Conservation (phyloP, 2,888 invertebrate genomes). For the Tetragonula carbonaria region DNA sequence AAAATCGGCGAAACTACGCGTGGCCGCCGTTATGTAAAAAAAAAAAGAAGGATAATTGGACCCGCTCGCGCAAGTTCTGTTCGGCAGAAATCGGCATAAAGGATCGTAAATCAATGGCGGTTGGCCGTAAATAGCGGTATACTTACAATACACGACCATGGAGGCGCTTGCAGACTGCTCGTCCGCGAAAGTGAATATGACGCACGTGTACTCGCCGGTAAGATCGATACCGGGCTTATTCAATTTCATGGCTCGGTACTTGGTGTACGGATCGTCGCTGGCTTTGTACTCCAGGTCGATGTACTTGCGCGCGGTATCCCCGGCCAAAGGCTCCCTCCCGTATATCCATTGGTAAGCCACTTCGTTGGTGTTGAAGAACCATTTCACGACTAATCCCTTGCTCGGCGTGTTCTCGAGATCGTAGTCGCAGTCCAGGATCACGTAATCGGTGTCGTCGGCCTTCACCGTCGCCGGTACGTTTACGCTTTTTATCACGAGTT, state of each 20-base stretch:
- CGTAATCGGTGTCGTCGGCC: slow-evolving; percentile 73
- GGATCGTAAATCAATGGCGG: slow-evolving; percentile 26
- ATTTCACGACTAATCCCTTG: slow-evolving; percentile 84
- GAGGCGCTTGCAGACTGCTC: slow-evolving; percentile 84
- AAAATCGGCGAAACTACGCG: not conserved
- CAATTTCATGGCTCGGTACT: slow-evolving; percentile 86
- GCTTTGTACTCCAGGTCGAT: slow-evolving; percentile 83
- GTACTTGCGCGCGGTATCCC: slow-evolving; percentile 80
- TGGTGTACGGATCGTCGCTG: slow-evolving; percentile 82
- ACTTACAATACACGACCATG: slow-evolving; percentile 86
- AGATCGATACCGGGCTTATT: slow-evolving; percentile 84
- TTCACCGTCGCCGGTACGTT: slow-evolving; percentile 78
- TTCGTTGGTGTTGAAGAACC: slow-evolving; percentile 84
- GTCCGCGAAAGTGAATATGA: slow-evolving; percentile 84
- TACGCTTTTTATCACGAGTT: slow-evolving; percentile 77
- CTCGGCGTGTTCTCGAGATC: slow-evolving; percentile 81
- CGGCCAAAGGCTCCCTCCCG: slow-evolving; percentile 78
- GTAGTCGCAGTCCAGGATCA: slow-evolving; percentile 84
- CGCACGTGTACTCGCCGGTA: slow-evolving; percentile 86
- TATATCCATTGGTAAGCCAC: slow-evolving; percentile 85
- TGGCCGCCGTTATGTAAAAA: too few species aligned
- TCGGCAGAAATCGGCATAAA: slow-evolving; percentile 21
- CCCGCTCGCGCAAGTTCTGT: not conserved
- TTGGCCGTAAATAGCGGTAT: slow-evolving; percentile 27
- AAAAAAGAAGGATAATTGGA: slow-evolving; percentile 25